Evolutionary conservation across 1,140 invertebrate species (phyloP).

Genomic region (Bombus superbus): DNA sequence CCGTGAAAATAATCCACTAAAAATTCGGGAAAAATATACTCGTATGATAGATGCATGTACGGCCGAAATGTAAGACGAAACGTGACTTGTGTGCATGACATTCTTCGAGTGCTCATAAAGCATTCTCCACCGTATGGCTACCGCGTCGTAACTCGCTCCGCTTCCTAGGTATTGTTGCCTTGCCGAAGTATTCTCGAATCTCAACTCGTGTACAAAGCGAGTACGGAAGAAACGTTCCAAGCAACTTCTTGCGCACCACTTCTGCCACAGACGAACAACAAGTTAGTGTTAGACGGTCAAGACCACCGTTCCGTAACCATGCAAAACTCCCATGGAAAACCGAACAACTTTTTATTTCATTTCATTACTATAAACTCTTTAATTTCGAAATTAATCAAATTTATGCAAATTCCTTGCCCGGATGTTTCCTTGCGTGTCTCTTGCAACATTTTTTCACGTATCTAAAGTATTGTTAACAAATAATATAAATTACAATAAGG

Average conservation of each 20-base stretch:
- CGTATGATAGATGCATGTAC: not conserved
- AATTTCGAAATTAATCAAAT: not conserved
- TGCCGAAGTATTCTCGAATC: constrained; percentile 58
- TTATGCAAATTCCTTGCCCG: not conserved
- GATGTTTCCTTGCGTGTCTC: not conserved
- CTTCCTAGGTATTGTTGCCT: constrained; percentile 68
- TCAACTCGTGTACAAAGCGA: constrained; percentile 17
- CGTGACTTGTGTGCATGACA: constrained; percentile 57
- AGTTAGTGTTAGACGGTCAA: constrained; percentile 11
- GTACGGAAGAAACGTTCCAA: constrained; percentile 36
- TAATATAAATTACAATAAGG: not conserved
- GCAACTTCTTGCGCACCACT: constrained; percentile 44
- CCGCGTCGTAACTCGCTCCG: constrained; percentile 67
- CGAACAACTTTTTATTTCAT: constrained; percentile 9
- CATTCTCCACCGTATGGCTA: constrained; percentile 56
- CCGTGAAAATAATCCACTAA: not conserved
- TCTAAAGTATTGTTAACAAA: not conserved
- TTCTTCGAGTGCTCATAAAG: constrained; percentile 63
- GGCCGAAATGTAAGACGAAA: constrained; percentile 47
- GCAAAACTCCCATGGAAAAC: not conserved
- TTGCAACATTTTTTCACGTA: not conserved
- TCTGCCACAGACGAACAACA: constrained; percentile 4
- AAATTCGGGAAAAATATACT: not conserved
- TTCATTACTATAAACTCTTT: too few relatives aligned
- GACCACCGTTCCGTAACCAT: constrained; percentile 6